phyloP scores from a whole-genome alignment of 2,113 vertebrate genomes.

The Xyrauchen texanus region DNA sequence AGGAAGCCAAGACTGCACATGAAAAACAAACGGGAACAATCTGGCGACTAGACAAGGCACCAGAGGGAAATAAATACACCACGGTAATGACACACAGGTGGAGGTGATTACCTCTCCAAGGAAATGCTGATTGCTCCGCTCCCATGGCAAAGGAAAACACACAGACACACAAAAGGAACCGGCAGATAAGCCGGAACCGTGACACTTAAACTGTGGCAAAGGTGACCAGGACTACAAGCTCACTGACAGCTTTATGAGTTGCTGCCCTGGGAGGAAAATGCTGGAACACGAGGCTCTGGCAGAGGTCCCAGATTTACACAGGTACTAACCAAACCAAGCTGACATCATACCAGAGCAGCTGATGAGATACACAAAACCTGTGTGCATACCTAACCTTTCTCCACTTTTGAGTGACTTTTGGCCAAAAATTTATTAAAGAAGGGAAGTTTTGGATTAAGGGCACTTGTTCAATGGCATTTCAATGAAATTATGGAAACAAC shows the following conservation, averaged over 20 bases:
- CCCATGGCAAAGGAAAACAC: too few relatives aligned
- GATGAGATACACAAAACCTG: neutral
- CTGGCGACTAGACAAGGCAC: too few relatives aligned
- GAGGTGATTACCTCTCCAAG: too few relatives aligned
- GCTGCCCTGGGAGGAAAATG: constrained; percentile 32
- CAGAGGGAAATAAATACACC: too few relatives aligned
- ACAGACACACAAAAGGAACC: too few relatives aligned
- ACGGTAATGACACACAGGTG: too few relatives aligned
- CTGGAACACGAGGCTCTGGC: constrained; percentile 46
- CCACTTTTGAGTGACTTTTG: neutral
- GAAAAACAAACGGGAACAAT: too few relatives aligned
- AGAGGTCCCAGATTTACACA: constrained; percentile 55
- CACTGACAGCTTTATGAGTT: constrained; percentile 65
- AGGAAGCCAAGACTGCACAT: too few relatives aligned
- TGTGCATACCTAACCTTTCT: constrained; percentile 8
- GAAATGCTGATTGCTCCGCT: too few relatives aligned
- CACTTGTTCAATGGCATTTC: neutral
- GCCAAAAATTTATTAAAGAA: constrained; percentile 8
- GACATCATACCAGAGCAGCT: constrained; percentile 20
- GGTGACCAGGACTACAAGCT: constrained; percentile 59
- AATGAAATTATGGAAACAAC: neutral
- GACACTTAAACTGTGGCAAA: constrained; percentile 56
- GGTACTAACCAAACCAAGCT: constrained; percentile 52
- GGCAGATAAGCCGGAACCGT: too few relatives aligned
- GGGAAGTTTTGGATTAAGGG: neutral